Conservation (phyloP, 2,888 invertebrate species). For the Unio delphinus region DNA sequence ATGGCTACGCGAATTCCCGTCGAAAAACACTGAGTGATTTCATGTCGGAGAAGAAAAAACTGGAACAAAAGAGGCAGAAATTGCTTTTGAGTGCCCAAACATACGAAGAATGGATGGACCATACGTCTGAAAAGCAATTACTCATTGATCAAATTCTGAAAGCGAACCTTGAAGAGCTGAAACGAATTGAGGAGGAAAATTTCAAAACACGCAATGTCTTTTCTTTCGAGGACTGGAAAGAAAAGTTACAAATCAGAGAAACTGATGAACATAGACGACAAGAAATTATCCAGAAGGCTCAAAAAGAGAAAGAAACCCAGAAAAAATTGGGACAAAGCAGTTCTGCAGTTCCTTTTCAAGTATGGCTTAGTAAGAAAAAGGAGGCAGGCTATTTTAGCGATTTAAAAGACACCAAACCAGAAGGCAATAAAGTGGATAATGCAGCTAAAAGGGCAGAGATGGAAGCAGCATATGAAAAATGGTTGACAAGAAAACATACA, state of each 20-base stretch:
- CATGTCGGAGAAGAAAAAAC: slow-evolving; percentile 30
- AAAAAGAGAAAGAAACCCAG: slow-evolving; percentile 21
- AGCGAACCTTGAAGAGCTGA: slow-evolving; percentile 39
- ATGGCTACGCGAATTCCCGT: slow-evolving; percentile 1
- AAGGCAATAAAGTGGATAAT: neutral
- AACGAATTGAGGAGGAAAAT: slow-evolving; percentile 37
- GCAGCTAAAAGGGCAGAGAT: slow-evolving; percentile 9
- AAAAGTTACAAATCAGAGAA: slow-evolving; percentile 30
- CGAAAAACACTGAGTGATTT: slow-evolving; percentile 32
- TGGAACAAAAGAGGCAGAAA: slow-evolving; percentile 53
- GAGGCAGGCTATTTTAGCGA: neutral
- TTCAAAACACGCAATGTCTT: slow-evolving; percentile 22
- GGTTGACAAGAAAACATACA: slow-evolving; percentile 20
- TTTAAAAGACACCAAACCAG: neutral
- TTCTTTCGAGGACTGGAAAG: slow-evolving; percentile 42
- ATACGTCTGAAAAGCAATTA: slow-evolving; percentile 45
- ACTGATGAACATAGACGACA: slow-evolving; percentile 25
- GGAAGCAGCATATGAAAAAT: slow-evolving; percentile 19
- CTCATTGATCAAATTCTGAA: slow-evolving; percentile 49
- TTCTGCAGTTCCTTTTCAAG: slow-evolving; percentile 26
- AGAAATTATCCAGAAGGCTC: slow-evolving; percentile 28
- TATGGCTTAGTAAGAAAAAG: slow-evolving; percentile 34
- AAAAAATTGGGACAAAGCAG: slow-evolving; percentile 14
- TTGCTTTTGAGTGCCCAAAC: slow-evolving; percentile 50
- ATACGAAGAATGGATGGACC: slow-evolving; percentile 60